Percentiles rank a stretch among this genome's conserved stretches.
Evolutionary conservation across 1,140 invertebrate species (phyloP).

Genomic region (Linepithema humile): DNA sequence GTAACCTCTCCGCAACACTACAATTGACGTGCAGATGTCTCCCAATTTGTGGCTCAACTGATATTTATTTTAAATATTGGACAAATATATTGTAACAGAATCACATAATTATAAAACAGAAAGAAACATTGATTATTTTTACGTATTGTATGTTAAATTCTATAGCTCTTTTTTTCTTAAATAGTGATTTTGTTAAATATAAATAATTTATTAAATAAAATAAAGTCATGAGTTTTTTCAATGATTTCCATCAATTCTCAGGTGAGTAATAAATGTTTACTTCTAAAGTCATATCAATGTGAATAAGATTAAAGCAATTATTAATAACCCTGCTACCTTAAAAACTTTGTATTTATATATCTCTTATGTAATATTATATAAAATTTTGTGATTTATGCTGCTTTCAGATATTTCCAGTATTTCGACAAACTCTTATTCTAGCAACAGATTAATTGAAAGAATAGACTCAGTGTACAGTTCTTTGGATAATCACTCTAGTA

Average conservation of each 20-base stretch:
- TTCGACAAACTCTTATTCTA: constrained; percentile 68
- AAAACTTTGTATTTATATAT: neutral
- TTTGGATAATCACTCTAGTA: constrained; percentile 51
- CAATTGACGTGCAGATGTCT: no score
- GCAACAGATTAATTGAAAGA: constrained; percentile 52
- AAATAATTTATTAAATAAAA: no score
- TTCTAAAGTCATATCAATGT: neutral
- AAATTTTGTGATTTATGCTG: neutral
- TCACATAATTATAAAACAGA: neutral
- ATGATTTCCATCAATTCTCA: constrained; percentile 70
- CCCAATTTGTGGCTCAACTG: no score
- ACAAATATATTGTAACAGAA: no score
- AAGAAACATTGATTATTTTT: neutral
- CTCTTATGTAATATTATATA: neutral
- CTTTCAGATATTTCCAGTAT: constrained; percentile 73
- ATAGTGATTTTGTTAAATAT: neutral
- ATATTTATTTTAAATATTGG: no score
- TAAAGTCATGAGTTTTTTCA: constrained; percentile 69
- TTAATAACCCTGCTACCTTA: neutral
- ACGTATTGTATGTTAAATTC: neutral
- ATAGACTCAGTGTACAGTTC: constrained; percentile 61
- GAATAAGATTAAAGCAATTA: neutral
- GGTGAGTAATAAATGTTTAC: constrained; percentile 57
- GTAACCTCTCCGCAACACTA: no score
- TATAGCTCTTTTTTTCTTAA: no score